Evolutionary conservation across 2,113 vertebrate species (phyloP), one percentile per base, ranked within the genome.

Genomic region (Eulemur rufifrons): DNA sequence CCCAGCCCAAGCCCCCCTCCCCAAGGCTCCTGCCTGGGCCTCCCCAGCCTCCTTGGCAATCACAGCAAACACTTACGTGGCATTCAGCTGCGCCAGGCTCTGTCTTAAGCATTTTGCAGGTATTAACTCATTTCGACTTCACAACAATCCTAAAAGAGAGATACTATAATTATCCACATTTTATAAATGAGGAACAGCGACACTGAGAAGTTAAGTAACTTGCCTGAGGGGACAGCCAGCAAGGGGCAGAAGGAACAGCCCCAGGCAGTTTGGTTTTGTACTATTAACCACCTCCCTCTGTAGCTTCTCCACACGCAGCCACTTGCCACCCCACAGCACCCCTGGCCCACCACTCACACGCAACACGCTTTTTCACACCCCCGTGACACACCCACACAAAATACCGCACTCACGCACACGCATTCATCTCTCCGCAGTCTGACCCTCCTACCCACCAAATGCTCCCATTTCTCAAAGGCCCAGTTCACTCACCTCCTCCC

Each of bases 11-110:
- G 29, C 92, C 25, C 69, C 59, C 73, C 20, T 4, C 8, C 14
- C 64, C 52, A 2, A 61, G 17, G 3, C 32, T 12, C 61, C 54
- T 8, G 3, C 14, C 32, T 34, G 0, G 0, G 29, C 8, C 69
- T 74, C 29, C 42, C 47, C 6, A 9, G 25, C 12, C 56, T 54
- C 76, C 34, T 11, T 37, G 54, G 21, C 45, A 73, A 54, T 10
- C 2, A 0, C 13, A n/a, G 18, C 5, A 29, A 82, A 71, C 6
- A 20, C n/a, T 54, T n/a, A 5, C 2, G 25, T 7, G 47, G 45
- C 18, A 47, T 17, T 77, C 9, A 84, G 45, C 95, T 69, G 29
- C 42, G 15, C 42, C 27, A 3, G 42, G 29, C 32, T 29, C 37
- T 34, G 14, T 52, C 68, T 45, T 29, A n/a, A 74, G 6, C 4